Evolutionary conservation across 2,888 invertebrate species (phyloP).

Genomic region (Pyrgus malvae): DNA sequence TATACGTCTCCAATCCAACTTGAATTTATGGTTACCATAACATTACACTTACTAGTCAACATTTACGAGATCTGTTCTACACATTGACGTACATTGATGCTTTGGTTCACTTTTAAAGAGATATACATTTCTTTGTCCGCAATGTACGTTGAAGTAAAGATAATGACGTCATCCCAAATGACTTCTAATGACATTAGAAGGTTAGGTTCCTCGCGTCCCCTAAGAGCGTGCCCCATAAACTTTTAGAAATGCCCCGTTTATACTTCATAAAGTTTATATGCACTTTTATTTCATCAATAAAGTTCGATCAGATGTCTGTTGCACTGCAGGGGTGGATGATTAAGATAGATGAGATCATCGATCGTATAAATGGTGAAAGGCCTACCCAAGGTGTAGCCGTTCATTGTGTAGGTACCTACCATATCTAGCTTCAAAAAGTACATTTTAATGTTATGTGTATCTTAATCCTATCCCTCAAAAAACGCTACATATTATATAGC

Average conservation of each 20-base stretch:
- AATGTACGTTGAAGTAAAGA: conserved; percentile 28
- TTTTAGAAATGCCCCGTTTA: conserved; percentile 69
- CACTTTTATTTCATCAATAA: conserved; percentile 76
- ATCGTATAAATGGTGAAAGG: not conserved
- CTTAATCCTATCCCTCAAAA: too few species aligned
- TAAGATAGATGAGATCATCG: conserved; percentile 10
- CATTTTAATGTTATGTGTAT: too few species aligned
- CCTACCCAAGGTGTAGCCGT: not conserved
- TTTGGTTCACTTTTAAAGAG: not conserved
- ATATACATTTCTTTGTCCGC: not conserved
- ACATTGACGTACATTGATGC: conserved; percentile 6
- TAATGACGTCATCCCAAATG: not conserved
- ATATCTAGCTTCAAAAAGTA: too few species aligned
- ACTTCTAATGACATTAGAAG: conserved; percentile 31
- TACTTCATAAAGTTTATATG: conserved; percentile 80
- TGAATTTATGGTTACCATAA: conserved; percentile 73
- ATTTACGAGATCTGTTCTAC: not conserved
- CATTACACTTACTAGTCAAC: conserved; percentile 37
- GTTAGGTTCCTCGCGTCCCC: conserved; percentile 56
- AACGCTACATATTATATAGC: too few species aligned
- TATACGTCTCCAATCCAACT: conserved; percentile 76
- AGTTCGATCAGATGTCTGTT: conserved; percentile 70
- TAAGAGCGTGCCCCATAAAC: conserved; percentile 67
- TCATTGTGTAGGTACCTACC: not conserved
- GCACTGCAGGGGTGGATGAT: conserved; percentile 38